Base-by-base conservation (phyloP, 2,888 invertebrate species). In the Acronicta alni region DNA sequence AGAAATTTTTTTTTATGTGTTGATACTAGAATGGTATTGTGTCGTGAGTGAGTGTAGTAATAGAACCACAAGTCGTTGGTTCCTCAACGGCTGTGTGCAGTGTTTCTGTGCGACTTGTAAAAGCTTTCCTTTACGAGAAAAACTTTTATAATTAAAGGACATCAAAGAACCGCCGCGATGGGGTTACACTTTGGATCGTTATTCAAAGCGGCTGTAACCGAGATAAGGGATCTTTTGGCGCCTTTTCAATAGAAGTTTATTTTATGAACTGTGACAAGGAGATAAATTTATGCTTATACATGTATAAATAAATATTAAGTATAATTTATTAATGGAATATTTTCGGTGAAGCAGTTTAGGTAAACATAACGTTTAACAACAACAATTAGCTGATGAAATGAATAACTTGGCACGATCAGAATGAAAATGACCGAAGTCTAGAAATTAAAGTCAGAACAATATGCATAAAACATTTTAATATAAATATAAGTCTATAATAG, bases 61-160 rank as follows among this genome's bases (percentile, higher is more conserved):
- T 63, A 73, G 56, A 65, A 75, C 77, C 75, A 72, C 78, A 81
- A 79, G 75, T 71, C 67, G 66, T 61, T 70, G 71, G 71, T 75
- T 73, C 68, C 72, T 69, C 67, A 45, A 67, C 69, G 67, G 60
- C 66, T 65, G 75, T 68, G 71, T 79, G 75, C 77, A 81, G 67
- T 84, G 80, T 81, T 84, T 78, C 78, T 74, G 71, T 52, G 76
- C 67, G 80, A 82, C 79, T 83, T 83, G 72, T 81, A 68, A 84
- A 90, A 88, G 87, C 86, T 87, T 81, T 84, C 83, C 84, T 88
- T 90, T 88, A 88, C 87, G 87, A 85, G 88, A 89, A 89, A 91
- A 92, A 93, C 87, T 92, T 93, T 92, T 90, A 91, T 93, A 93
- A 93, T 93, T 93, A 92, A 92, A 90, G 87, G 92, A 91, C 90